These are phyloP conservation scores for Wiebesia pumilae DNA, from an alignment of 1,140 invertebrate species.

Conservation along the genomic window DNA sequence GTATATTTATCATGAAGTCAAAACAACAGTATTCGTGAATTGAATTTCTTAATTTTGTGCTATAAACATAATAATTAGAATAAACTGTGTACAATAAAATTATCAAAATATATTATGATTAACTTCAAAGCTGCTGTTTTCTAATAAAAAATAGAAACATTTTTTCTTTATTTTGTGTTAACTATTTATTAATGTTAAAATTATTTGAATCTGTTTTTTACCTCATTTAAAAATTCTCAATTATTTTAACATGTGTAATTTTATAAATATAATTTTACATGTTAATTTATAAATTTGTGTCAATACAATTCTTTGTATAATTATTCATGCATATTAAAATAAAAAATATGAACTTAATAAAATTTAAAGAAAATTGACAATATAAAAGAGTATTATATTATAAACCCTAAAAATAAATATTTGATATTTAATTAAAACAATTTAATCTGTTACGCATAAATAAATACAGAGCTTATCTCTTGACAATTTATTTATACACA, in stretches of 20 bases:
- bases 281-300: not conserved
- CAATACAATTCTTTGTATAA: not conserved
- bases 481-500: slow-evolving; percentile 3
- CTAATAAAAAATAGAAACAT: too few species aligned
- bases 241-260: not conserved
- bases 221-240: not conserved
- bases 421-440: not conserved
- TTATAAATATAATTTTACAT: not conserved
- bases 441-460: not conserved
- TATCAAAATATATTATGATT: too few species aligned
- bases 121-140: too few species aligned
- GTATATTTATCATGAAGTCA: not conserved
- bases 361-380: not conserved
- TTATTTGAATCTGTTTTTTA: not conserved
- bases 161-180: too few species aligned
- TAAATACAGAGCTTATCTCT: not conserved
- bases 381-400: not conserved
- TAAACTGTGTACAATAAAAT: not conserved
- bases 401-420: not conserved
- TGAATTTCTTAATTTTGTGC: not conserved
- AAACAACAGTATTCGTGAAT: not conserved
- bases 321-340: not conserved
- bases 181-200: not conserved
- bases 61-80: not conserved
- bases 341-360: not conserved